Evolutionary conservation across 2,888 invertebrate species (phyloP), one percentile per base, ranked within the genome.

Genomic region (Disparrhopalites patrizii): DNA sequence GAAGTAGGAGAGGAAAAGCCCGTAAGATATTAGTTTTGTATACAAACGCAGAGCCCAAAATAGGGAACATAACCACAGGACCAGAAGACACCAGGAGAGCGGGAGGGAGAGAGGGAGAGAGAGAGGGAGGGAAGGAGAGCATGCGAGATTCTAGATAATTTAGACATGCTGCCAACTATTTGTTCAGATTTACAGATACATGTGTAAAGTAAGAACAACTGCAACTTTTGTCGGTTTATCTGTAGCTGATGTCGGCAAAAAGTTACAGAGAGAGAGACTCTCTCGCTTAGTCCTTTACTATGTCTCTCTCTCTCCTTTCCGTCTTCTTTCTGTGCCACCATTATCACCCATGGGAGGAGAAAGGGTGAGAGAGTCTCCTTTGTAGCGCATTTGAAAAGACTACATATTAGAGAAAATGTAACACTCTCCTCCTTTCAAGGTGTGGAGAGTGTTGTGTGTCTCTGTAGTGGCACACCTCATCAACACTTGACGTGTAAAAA

Each of bases 181-280:
- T 61, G 61, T 61, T 50, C 61, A 61, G 61, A 61, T 61, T 61
- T 51, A 51, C 36, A 61, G 52, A 61, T 61, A 61, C 61, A 61
- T 61, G 61, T 61, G 61, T 61, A 51, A 61, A 51, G 36, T 33
- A 40, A 31, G 33, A 61, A 25, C 33, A 51, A 61, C 36, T 61
- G 61, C 27, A 61, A 61, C 61, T 61, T 61, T 61, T 61, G 61
- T 61, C 33, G 51, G 61, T 61, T 61, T 61, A 61, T 61, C 61
- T 61, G 51, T 51, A 40, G 43, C 57, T 57, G 31, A 51, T 61
- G 61, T 61, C 51, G 28, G 28, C 18, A 18, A 43, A 47, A 57
- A 60, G 60, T 60, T 60, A 30, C 20, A 47, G 15, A 5, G 7
- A 13, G 31, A 33, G 55, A 40, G 40, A 40, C 20, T 18, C 40